A percentile compares a stretch with the other conserved stretches of the same genome.
phyloP scores from a whole-genome alignment of 2,113 vertebrate genomes.

The Pedionomus torquatus region DNA sequence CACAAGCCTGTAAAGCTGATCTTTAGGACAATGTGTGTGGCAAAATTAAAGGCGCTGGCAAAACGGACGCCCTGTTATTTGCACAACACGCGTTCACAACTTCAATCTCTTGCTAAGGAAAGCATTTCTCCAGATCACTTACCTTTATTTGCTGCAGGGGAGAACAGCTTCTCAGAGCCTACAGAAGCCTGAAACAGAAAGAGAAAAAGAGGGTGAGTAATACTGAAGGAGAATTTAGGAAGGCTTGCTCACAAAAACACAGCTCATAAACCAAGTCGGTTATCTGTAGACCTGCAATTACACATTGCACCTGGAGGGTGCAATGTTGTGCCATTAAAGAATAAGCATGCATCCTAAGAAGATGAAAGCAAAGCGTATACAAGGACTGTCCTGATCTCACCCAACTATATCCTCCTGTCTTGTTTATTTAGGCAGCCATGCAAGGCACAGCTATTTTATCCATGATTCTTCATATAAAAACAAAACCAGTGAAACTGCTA shows the following conservation, averaged over 20 bases:
- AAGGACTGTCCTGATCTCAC: slow-evolving; percentile 61
- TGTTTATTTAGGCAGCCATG: slow-evolving; percentile 60
- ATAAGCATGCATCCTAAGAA: slow-evolving; percentile 31
- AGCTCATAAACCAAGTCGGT: slow-evolving; percentile 35
- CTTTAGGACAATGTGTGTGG: background rate
- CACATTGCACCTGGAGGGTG: slow-evolving; percentile 83
- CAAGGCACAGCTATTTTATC: slow-evolving; percentile 66
- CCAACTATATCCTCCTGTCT: slow-evolving; percentile 56
- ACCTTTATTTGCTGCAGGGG: slow-evolving; percentile 90
- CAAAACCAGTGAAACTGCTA: slow-evolving; percentile 52
- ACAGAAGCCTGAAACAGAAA: slow-evolving; percentile 87
- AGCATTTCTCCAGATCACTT: slow-evolving; percentile 60
- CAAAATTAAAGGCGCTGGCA: background rate
- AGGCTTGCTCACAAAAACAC: slow-evolving; percentile 49
- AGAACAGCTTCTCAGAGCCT: slow-evolving; percentile 95
- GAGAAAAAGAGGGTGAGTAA: slow-evolving; percentile 30
- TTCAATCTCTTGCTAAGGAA: background rate
- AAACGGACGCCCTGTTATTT: background rate
- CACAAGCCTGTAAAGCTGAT: background rate
- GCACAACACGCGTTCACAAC: rapidly evolving
- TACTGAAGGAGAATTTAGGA: background rate
- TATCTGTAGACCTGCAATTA: slow-evolving; percentile 55
- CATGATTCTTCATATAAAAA: slow-evolving; percentile 52
- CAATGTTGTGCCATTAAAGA: slow-evolving; percentile 86
- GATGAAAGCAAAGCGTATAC: slow-evolving; percentile 39